These are phyloP conservation scores for Eunapius fragilis DNA, from an alignment of 37 sponge, comb jelly and placozoan species.

Conservation along the genomic window DNA sequence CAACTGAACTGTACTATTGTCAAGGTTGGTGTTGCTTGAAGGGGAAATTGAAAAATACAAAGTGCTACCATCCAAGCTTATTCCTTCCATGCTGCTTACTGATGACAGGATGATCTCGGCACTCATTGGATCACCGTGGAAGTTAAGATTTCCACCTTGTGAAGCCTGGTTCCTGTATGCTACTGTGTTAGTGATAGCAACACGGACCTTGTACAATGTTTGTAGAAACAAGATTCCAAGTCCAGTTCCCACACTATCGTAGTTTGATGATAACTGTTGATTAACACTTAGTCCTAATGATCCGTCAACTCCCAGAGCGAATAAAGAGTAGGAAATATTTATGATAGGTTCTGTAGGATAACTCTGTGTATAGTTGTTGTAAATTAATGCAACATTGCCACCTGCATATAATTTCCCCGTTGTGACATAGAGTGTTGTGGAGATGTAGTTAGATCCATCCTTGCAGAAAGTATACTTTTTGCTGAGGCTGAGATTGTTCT, in stretches of 20 bases:
- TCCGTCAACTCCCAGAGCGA: background rate
- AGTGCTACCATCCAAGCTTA: background rate
- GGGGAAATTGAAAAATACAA: background rate
- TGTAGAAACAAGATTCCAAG: background rate
- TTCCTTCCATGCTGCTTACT: background rate
- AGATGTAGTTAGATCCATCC: background rate
- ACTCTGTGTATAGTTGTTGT: no score
- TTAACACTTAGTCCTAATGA: background rate
- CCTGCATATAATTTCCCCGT: background rate
- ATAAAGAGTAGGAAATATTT: background rate
- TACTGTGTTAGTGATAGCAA: background rate
- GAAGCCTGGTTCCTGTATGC: background rate
- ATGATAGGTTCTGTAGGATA: background rate
- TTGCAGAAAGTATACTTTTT: background rate
- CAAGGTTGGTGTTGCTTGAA: no score
- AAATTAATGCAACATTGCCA: background rate
- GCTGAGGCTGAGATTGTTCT: background rate
- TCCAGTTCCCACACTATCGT: background rate
- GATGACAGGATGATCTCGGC: background rate
- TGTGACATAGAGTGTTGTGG: background rate
- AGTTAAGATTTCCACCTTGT: background rate
- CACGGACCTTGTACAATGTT: background rate
- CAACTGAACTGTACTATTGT: background rate
- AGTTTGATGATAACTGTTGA: no score
- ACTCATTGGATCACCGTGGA: background rate